phyloP scores from a whole-genome alignment of 2,113 vertebrate species.

The Saguinus midas region DNA sequence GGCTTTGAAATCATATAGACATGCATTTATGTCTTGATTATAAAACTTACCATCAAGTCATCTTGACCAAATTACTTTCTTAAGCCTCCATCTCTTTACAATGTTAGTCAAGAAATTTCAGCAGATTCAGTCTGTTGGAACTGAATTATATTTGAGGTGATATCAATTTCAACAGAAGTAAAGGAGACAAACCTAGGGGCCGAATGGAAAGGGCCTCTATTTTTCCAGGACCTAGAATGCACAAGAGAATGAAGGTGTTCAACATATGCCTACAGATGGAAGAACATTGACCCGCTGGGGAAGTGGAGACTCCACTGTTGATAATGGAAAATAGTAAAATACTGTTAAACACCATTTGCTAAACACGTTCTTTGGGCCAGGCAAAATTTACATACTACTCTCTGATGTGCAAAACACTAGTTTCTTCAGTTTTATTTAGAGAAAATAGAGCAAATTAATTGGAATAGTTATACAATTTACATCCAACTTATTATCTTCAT shows the following conservation, averaged over 20 bases:
- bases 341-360: background rate
- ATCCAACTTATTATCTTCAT: background rate
- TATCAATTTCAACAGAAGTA: background rate
- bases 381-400: background rate
- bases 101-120: background rate
- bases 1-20: background rate
- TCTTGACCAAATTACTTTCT: background rate
- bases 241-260: background rate
- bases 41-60: background rate
- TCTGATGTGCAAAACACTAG: background rate
- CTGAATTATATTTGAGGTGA: background rate
- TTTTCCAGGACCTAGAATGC: background rate
- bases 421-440: background rate
- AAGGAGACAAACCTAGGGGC: background rate
- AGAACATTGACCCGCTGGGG: background rate
- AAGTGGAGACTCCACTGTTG: background rate
- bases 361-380: background rate
- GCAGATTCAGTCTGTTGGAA: background rate
- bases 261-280: background rate
- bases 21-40: background rate
- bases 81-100: background rate
- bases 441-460: constrained; percentile 9
- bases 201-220: background rate
- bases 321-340: background rate
- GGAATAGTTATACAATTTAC: background rate